phyloP scores from a whole-genome alignment of 2,888 invertebrate species.

The Choristoneura rosaceana region DNA sequence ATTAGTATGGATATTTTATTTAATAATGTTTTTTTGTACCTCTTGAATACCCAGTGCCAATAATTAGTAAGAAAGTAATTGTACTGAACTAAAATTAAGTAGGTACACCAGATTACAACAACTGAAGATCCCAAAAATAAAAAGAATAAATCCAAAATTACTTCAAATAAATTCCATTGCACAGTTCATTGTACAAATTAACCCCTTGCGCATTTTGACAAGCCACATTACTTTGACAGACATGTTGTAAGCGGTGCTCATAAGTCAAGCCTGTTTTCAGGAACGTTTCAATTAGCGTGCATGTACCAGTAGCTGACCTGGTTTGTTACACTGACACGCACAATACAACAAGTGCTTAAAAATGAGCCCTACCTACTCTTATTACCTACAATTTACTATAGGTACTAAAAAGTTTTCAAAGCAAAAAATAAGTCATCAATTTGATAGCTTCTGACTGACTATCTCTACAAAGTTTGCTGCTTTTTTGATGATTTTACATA shows the following conservation, averaged over 20 bases:
- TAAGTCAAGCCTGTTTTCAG: slow-evolving; percentile 32
- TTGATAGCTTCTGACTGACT: too few species aligned
- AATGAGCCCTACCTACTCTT: not conserved
- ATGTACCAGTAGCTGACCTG: slow-evolving; percentile 20
- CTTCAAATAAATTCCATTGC: not conserved
- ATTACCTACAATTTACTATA: not conserved
- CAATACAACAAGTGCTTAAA: slow-evolving; percentile 15
- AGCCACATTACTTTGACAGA: slow-evolving; percentile 33
- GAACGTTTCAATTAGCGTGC: slow-evolving; percentile 35
- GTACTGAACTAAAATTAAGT: not conserved
- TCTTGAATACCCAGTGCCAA: not conserved
- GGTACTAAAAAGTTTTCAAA: not conserved
- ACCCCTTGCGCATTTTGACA: slow-evolving; percentile 21
- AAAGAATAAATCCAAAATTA: not conserved
- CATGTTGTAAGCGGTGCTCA: slow-evolving; percentile 22
- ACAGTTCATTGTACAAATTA: slow-evolving; percentile 3
- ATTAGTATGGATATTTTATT: too few species aligned
- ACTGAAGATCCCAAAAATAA: not conserved
- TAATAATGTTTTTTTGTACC: not conserved
- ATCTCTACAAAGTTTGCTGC: too few species aligned
- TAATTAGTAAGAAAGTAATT: not conserved
- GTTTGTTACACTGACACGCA: slow-evolving; percentile 19
- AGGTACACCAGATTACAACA: not conserved
- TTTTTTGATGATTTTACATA: too few species aligned
- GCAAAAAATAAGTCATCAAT: not conserved